A percentile compares a stretch with the other conserved stretches of the same genome.
Evolutionary conservation across 2,113 vertebrate species (phyloP).

Genomic region (Ploceus nigricollis): DNA sequence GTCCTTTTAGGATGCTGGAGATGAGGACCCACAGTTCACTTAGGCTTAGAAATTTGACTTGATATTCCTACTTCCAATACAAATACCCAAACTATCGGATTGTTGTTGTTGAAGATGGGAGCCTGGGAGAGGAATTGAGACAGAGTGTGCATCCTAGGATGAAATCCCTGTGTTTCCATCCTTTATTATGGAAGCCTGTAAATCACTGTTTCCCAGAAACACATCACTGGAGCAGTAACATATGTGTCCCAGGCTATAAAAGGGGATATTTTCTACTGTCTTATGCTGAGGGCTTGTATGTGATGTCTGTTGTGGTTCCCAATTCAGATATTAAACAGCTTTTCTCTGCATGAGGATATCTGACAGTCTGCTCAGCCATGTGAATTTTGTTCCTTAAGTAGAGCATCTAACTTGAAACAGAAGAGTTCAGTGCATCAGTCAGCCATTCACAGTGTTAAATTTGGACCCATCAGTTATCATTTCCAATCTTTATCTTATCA

Average conservation of each 20-base stretch:
- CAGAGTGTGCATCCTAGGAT: neutral
- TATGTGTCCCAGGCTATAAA: neutral
- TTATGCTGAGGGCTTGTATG: neutral
- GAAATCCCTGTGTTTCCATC: neutral
- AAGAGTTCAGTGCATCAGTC: neutral
- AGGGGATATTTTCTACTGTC: neutral
- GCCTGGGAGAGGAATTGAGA: neutral
- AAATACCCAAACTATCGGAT: accelerated
- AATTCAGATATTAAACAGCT: neutral
- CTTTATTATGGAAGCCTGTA: neutral
- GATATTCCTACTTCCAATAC: neutral
- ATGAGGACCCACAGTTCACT: neutral
- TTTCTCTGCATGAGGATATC: neutral
- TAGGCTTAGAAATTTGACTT: neutral
- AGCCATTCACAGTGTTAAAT: neutral
- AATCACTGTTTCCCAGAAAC: neutral
- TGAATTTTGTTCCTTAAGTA: neutral
- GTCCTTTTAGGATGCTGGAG: neutral
- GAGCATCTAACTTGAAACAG: neutral
- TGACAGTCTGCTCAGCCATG: neutral
- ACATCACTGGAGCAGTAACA: neutral
- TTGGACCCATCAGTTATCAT: neutral
- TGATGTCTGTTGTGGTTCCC: neutral
- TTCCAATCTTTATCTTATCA: neutral
- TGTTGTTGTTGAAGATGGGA: neutral